A percentile compares a stretch with the other conserved stretches of the same genome.
Conservation (phyloP, 2,888 invertebrate genomes). For the Eumerus sabulonum region DNA sequence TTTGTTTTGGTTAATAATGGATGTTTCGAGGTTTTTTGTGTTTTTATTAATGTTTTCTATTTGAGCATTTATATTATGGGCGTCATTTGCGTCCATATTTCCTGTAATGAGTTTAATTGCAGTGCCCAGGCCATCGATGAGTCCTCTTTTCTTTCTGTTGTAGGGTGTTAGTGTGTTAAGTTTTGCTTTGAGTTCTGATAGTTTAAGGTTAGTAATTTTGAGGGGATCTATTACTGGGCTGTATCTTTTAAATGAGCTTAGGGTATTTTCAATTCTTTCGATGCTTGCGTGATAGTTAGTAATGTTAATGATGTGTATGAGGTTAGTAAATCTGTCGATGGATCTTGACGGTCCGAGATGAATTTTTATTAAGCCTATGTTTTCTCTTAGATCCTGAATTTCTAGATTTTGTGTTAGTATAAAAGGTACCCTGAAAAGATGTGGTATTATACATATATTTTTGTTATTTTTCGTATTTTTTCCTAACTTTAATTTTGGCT, state of each 20-base stretch:
- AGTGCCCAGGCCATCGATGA: constrained; percentile 32
- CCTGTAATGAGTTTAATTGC: constrained; percentile 35
- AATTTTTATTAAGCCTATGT: no score
- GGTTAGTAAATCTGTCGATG: neutral
- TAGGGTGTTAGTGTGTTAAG: constrained; percentile 15
- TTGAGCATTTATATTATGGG: constrained; percentile 18
- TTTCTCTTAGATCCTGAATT: no score
- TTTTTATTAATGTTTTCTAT: constrained; percentile 19
- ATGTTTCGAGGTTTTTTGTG: constrained; percentile 3
- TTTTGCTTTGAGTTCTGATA: constrained; percentile 22
- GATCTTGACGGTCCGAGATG: no score
- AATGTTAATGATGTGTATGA: constrained; percentile 12
- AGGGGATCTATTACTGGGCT: neutral
- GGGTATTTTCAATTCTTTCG: constrained; percentile 3
- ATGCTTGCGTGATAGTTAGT: constrained; percentile 3
- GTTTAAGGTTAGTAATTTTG: constrained; percentile 29
- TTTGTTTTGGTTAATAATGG: constrained; percentile 2
- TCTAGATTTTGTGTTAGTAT: neutral
- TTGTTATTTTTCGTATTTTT: constrained; percentile 19
- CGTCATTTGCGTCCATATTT: constrained; percentile 27
- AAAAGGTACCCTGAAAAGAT: neutral
- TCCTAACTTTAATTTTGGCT: constrained; percentile 22
- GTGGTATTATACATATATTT: neutral
- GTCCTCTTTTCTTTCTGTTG: constrained; percentile 32
- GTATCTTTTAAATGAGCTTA: neutral